Base-by-base conservation (phyloP, 2,888 invertebrate species). In the Tipula vernalis region DNA sequence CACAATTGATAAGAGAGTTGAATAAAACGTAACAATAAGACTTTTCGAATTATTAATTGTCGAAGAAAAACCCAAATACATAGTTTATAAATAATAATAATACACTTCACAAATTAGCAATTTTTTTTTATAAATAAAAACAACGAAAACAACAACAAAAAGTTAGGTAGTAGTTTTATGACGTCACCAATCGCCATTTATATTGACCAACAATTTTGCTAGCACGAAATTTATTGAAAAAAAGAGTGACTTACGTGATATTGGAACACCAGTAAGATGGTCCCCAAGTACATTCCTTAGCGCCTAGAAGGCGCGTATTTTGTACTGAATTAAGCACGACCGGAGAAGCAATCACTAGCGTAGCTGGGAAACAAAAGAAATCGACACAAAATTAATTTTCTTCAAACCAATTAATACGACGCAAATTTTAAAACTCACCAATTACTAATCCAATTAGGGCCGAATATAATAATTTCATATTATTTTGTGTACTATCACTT, bases 261-360 rank as follows among this genome's bases (percentile, higher is more conserved):
- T 90, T 91, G 8, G 89, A 89, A 91, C 97, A 97, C 96, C 97
- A 97, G 90, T 95, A 96, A 0, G 94, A 92, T 3, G 96, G 96
- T 6, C 97, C 97, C 94, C 95, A 95, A 5, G 95, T 95, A 90
- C 97, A 97, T 89, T 94, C 93, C 85, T 93, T 92, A 86, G 91
- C 91, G 44, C 94, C 95, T 86, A 95, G 88, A 39, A 94, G 89
- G 41, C 86, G 88, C 85, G 87, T 6, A 36, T 36, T 83, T 84
- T 39, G 15, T n/a, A 4, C 0, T 5, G 41, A 6, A 8, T 36
- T 84, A 84, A 39, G 15, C 36, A 51, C 51, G n/a, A 51, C n/a
- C 1, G 84, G 84, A 15, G 84, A n/a, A 39, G 41, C 84, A 39
- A 84, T 15, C 8, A 84, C 84, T 15, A 84, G 71, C 18, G 71